phyloP scores from a whole-genome alignment of 2,113 vertebrate species.

The Archilochus colubris region DNA sequence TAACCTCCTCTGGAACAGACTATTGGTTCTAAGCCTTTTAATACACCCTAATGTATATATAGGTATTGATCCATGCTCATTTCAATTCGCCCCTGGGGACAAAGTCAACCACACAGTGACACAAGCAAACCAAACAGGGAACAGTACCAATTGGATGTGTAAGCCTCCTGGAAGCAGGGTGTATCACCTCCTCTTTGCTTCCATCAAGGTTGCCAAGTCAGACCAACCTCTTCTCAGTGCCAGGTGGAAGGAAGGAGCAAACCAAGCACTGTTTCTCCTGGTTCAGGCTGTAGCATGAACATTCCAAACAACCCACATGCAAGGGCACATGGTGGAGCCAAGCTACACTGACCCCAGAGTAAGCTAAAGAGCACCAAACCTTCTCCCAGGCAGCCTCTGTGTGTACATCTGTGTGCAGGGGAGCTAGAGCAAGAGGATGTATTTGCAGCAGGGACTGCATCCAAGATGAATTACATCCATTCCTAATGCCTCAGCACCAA shows the following conservation, averaged over 20 bases:
- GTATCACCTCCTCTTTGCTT: not conserved
- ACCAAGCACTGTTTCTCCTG: not conserved
- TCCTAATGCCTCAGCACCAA: not conserved
- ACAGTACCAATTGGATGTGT: not conserved
- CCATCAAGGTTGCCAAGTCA: not conserved
- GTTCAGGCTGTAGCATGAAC: fast-evolving
- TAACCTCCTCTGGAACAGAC: conserved; percentile 28
- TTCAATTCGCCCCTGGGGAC: conserved; percentile 8
- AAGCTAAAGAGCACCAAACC: not conserved
- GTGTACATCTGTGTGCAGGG: not conserved
- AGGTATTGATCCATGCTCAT: not conserved
- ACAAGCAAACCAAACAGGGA: not conserved
- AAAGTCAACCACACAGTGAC: not conserved
- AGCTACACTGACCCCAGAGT: not conserved
- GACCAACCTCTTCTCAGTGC: not conserved
- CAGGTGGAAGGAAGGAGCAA: not conserved
- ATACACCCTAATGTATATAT: not conserved
- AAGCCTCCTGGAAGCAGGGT: not conserved
- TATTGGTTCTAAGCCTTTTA: conserved; percentile 1
- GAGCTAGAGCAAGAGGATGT: not conserved
- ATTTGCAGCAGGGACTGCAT: conserved; percentile 5
- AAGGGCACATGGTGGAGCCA: not conserved
- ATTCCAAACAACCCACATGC: not conserved
- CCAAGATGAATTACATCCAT: conserved; percentile 36
- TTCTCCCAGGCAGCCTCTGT: not conserved